These are phyloP conservation scores for Podarcis raffonei DNA, from an alignment of 2,113 vertebrate species.

Conservation along the genomic window DNA sequence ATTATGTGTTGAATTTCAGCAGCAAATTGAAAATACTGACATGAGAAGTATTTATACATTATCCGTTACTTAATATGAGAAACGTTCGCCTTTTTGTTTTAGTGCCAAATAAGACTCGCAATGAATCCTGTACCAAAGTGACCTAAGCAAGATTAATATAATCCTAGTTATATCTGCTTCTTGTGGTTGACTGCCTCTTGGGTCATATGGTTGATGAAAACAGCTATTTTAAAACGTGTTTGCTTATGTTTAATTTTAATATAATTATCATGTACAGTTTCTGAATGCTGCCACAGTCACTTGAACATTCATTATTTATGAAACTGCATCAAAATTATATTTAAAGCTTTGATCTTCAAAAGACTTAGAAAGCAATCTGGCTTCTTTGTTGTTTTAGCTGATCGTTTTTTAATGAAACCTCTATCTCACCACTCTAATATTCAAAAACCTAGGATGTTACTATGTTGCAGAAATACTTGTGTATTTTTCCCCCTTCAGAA, in stretches of 20 bases:
- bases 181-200: constrained; percentile 53
- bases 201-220: constrained; percentile 63
- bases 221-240: constrained; percentile 60
- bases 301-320: constrained; percentile 71
- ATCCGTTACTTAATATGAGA: constrained; percentile 41
- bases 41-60: constrained; percentile 43
- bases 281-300: constrained; percentile 49
- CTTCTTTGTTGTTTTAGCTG: constrained; percentile 56
- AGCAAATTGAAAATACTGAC: constrained; percentile 43
- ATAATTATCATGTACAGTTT: constrained; percentile 68
- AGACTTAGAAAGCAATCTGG: constrained; percentile 50
- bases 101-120: constrained; percentile 57
- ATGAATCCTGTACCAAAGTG: constrained; percentile 57
- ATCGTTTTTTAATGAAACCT: constrained; percentile 50
- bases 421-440: constrained; percentile 1
- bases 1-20: constrained; percentile 23
- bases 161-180: constrained; percentile 50
- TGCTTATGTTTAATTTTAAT: constrained; percentile 69
- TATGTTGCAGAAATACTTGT: not conserved
- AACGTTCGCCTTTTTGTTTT: constrained; percentile 54
- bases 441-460: constrained; percentile 30
- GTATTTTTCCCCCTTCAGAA: constrained; percentile 39
- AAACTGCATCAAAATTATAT: constrained; percentile 50
- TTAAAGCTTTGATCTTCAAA: constrained; percentile 66
- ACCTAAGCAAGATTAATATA: constrained; percentile 63